Percentiles rank a stretch among this genome's conserved stretches.
Conservation (phyloP, 64 coral and sea anemone species). For the Porites lutea region DNA sequence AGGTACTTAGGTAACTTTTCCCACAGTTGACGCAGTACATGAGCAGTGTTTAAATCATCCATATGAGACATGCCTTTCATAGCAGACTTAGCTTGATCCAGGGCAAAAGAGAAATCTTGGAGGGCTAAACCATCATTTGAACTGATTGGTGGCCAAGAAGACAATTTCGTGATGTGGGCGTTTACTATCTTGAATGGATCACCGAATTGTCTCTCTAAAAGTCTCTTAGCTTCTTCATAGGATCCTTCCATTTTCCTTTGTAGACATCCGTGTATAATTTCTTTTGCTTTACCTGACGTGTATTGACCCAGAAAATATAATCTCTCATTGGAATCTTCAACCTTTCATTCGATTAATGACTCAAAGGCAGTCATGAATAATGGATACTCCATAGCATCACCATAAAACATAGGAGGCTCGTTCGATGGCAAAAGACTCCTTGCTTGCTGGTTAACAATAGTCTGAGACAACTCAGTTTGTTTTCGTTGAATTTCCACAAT, state of each 20-base stretch:
- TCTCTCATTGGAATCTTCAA: too few species aligned
- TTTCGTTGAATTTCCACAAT: too few species aligned
- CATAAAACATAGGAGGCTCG: conserved; percentile 49
- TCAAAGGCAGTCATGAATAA: conserved; percentile 80
- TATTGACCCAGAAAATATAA: too few species aligned
- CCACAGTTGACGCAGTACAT: conserved; percentile 66
- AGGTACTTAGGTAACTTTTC: conserved; percentile 64
- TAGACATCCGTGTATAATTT: too few species aligned
- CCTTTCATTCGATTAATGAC: conserved; percentile 28
- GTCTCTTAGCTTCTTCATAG: not conserved
- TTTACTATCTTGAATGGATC: conserved; percentile 63
- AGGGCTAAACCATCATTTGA: conserved; percentile 49
- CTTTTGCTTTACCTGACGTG: too few species aligned
- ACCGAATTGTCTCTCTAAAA: conserved; percentile 53
- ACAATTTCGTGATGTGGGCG: conserved; percentile 61
- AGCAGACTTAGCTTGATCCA: conserved; percentile 48
- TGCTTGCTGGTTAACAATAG: not conserved
- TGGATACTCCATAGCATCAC: conserved; percentile 65
- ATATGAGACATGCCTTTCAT: conserved; percentile 52
- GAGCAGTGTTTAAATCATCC: conserved; percentile 67
- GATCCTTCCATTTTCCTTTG: not conserved
- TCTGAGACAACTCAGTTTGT: conserved; percentile 5
- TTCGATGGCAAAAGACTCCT: conserved; percentile 48
- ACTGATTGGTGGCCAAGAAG: conserved; percentile 56
- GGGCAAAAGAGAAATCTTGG: conserved; percentile 48